Evolutionary conservation across 2,113 vertebrate species (phyloP), one percentile per base, ranked within the genome.

Genomic region (Lutjanus erythropterus): DNA sequence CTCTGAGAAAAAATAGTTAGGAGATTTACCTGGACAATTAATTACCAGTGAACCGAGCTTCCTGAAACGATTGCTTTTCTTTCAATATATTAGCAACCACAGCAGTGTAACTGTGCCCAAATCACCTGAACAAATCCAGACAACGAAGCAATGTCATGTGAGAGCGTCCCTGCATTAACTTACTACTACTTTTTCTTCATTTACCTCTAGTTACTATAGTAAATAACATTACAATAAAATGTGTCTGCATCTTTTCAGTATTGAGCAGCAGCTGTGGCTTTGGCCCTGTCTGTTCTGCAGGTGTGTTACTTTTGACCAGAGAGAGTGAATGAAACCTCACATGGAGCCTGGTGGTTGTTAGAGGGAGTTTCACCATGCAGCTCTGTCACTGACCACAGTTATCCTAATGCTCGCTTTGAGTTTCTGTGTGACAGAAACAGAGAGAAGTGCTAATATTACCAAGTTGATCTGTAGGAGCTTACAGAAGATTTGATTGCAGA

Each of bases 361-460:
- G 37, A 9, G 10, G 4, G 29, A 29, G 42, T 18, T 47, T 4
- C 31, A n/a, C n/a, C n/a, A n/a, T 18, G 6, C 44, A 61, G 71
- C 19, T 60, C 53, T 49, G n/a, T 67, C 29, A 58, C 42, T 60
- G 27, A 61, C 6, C 41, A 39, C 15, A 15, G 7, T 37, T 18
- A 37, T 27, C 62, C 39, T 44, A 25, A 16, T 47, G 39, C 39
- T 10, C 18, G 14, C 10, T 39, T 18, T 29, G 41, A 35, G 35
- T 70, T 15, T 71, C 3, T 79, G 29, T 47, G 27, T 46, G 27
- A 29, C 19, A 46, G 23, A 23, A 21, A 5, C 39, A 31, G 66
- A 46, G 83, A 31, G 71, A 37, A 64, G 52, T 55, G 81, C 61
- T 82, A 52, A 53, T 5, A 46, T 81, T 75, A 72, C 82, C 84